Evolutionary conservation across 2,888 invertebrate genomes (phyloP), one percentile per base, ranked within the genome.

Genomic region (Lingula anatina): DNA sequence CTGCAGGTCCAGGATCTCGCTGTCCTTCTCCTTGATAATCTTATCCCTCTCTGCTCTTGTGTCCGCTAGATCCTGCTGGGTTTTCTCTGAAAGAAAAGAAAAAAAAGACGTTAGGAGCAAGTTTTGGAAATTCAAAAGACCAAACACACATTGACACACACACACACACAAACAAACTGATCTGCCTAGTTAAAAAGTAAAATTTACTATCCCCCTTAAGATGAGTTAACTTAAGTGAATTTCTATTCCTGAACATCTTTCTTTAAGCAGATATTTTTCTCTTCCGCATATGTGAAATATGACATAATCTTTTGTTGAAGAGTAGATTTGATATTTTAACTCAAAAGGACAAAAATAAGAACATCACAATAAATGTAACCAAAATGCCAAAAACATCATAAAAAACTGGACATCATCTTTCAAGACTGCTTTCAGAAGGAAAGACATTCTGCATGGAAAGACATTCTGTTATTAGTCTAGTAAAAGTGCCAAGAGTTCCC

Each of bases 1-100:
- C 37, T 68, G 62, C 1, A 72, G 56, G 26, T 55, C 55, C 15
- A 52, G 55, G 26, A 73, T 68, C 49, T 68, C 64, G 23, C 58
- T 55, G 49, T 70, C 66, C 50, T 70, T 70, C 26, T 67, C 65
- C 35, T 57, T 56, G 5, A 55, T 58, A 26, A 70, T 64, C 46
- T 56, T 48, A 27, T 70, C 64, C 46, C 63, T 66, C 44, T 67
- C 66, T 46, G 67, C 65, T 42, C 57, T 54, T 4, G 65, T 64
- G 37, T 59, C 55, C 48, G 64, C 61, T n/a, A 71, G 50, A 23
- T 66, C 49, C 7, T 38, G 24, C 35, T 59, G 53, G n/a, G 61
- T 57, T 7, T 45, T 35, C 40, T 47, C 56, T 60, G 49, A 38
- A 53, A 42, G 21, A 7, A n/a, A n/a, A n/a, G n/a, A n/a, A n/a